A percentile compares a stretch with the other conserved stretches of the same genome.
Evolutionary conservation across 2,797 vertebrate species (phyloP).

Genomic region (Onychomys torridus): DNA sequence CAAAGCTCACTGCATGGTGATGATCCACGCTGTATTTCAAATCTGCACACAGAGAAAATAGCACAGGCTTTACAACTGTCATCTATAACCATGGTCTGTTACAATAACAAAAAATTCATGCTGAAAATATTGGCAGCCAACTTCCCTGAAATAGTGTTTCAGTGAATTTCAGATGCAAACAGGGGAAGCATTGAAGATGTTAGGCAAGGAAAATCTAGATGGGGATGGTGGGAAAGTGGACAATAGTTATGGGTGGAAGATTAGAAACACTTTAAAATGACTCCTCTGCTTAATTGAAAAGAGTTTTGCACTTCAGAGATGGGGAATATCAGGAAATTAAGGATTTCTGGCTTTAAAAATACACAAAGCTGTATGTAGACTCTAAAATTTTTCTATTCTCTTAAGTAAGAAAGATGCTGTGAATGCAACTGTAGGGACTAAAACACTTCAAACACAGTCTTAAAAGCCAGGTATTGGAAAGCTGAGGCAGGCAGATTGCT

Average conservation of each 20-base stretch:
- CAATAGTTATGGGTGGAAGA: background rate
- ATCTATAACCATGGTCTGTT: background rate
- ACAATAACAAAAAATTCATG: background rate
- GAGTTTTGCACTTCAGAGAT: constrained; percentile 36
- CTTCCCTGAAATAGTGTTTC: constrained; percentile 23
- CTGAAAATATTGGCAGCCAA: constrained; percentile 23
- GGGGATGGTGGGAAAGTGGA: constrained; percentile 16
- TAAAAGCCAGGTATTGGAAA: background rate
- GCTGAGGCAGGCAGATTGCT: background rate
- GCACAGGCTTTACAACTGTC: background rate
- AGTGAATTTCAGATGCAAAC: constrained; percentile 31
- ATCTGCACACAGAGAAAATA: constrained; percentile 27
- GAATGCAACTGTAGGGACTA: background rate
- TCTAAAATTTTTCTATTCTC: background rate
- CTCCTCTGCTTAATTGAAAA: constrained; percentile 48
- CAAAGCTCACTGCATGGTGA: background rate
- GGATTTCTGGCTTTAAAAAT: constrained; percentile 37
- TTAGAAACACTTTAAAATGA: constrained; percentile 29
- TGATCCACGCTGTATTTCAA: constrained; percentile 53
- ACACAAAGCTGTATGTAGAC: constrained; percentile 57
- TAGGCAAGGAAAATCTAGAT: background rate
- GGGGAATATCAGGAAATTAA: constrained; percentile 38
- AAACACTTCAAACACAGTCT: background rate
- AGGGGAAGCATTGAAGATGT: background rate
- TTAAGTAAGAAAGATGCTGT: background rate